Evolutionary conservation across 1,140 invertebrate genomes (phyloP).

Genomic region (Drosophila sp.): DNA sequence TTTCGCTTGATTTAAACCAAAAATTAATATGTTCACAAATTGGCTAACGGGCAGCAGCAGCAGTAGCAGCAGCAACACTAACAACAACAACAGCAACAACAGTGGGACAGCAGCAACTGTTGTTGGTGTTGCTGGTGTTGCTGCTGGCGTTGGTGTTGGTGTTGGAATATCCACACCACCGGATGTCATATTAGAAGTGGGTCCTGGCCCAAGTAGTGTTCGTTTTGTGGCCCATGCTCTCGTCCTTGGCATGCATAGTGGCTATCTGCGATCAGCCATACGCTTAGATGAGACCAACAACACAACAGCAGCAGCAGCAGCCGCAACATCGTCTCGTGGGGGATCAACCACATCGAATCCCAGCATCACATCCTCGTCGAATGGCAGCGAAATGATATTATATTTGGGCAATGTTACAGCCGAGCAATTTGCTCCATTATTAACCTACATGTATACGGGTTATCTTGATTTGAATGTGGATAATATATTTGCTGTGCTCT

Average conservation of each 20-base stretch:
- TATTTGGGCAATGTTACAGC: constrained; percentile 86
- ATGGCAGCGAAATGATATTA: constrained; percentile 81
- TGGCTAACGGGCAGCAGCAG: constrained; percentile 77
- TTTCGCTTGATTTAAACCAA: not conserved
- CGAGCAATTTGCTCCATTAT: constrained; percentile 88
- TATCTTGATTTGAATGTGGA: constrained; percentile 88
- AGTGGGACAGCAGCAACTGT: constrained; percentile 22
- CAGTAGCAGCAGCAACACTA: constrained; percentile 20
- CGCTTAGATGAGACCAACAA: constrained; percentile 65
- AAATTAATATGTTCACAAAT: constrained; percentile 78
- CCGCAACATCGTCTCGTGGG: constrained; percentile 2
- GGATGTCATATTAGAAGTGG: constrained; percentile 87
- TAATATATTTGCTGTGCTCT: constrained; percentile 89
- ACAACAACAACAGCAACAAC: constrained; percentile 20
- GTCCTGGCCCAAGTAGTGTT: constrained; percentile 84
- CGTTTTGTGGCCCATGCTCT: constrained; percentile 88
- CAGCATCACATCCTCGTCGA: constrained; percentile 44
- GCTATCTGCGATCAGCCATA: constrained; percentile 87
- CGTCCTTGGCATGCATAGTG: constrained; percentile 88
- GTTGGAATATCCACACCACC: constrained; percentile 83
- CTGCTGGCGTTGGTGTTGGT: constrained; percentile 8
- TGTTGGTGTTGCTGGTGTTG: constrained; percentile 40
- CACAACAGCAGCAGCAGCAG: not conserved
- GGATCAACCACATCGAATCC: not conserved
- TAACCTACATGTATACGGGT: constrained; percentile 91